A percentile compares a stretch with the other conserved stretches of the same genome.
Conservation (phyloP, 2,113 vertebrate species). For the Kobus ellipsiprymnus region DNA sequence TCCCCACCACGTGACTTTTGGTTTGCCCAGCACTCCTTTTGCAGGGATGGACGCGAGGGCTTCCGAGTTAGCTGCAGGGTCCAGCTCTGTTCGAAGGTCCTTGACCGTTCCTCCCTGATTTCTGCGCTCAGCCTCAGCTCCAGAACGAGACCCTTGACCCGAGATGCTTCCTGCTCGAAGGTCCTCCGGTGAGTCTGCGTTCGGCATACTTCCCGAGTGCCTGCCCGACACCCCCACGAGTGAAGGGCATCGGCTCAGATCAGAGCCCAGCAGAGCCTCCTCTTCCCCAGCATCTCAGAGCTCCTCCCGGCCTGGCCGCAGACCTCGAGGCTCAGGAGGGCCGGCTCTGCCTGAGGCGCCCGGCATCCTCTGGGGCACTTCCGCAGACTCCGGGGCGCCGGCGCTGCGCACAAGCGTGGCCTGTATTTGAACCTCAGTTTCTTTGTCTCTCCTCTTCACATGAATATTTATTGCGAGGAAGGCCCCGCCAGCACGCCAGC, state of each 20-base stretch:
- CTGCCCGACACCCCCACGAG: rapidly evolving
- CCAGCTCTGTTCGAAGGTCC: rapidly evolving
- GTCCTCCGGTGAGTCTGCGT: rapidly evolving
- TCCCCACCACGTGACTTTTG: rapidly evolving
- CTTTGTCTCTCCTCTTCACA: conserved; percentile 5
- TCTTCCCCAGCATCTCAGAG: rapidly evolving
- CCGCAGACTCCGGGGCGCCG: rapidly evolving
- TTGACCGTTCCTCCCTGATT: rapidly evolving
- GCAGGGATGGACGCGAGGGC: rapidly evolving
- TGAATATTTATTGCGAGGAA: neutral
- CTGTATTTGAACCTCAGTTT: conserved; percentile 30
- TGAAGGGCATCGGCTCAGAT: rapidly evolving
- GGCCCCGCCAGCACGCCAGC: neutral
- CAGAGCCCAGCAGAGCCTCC: too few species aligned
- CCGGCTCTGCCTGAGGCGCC: rapidly evolving
- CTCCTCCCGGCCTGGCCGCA: rapidly evolving
- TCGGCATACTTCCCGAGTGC: rapidly evolving
- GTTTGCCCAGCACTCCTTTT: rapidly evolving
- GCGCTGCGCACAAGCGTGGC: neutral
- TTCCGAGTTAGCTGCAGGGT: rapidly evolving
- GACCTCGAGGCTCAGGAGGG: rapidly evolving
- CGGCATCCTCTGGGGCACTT: rapidly evolving
- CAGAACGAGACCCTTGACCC: rapidly evolving
- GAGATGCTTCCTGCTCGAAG: rapidly evolving
- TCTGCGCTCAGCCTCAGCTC: rapidly evolving